Evolutionary conservation across 2,113 vertebrate species (phyloP), one percentile per base, ranked within the genome.

Genomic region (Donacobius atricapilla): DNA sequence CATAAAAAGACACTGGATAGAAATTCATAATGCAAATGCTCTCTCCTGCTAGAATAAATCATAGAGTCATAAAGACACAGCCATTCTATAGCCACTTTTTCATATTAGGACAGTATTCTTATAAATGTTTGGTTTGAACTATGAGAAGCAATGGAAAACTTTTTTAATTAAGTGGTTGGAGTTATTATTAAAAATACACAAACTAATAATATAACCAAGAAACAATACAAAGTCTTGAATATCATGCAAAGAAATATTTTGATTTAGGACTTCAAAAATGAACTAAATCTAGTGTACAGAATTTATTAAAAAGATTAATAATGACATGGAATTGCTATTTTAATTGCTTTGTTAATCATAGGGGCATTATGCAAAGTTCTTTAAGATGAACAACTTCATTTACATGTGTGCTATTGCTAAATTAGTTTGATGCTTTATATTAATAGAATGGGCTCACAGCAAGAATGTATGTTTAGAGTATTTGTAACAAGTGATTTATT

Each of bases 301-400:
- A 93, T 56, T 92, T 93, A 94, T 92, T 84, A 90, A 93, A 97
- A 94, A 90, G 7, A 94, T 94, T 95, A 94, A 73, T 94, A 95
- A 94, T 93, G n/a, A 86, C 95, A 96, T 44, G 30, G 75, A 90
- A 70, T 58, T 94, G 56, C 42, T 94, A 83, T 76, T 93, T 61
- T 96, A 97, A 95, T 96, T 97, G 87, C 83, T 96, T 93, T 95
- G 63, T 56, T 90, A 97, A 96, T 92, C 82, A 80, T 78, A 71
- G 35, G 75, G 83, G 4, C n/a, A 93, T 87, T 85, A 96, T 83
- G 73, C 53, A 96, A 94, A 97, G 28, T 85, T 92, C 77, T 94
- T 64, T 90, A 93, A 97, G 93, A 93, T 69, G 73, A 98, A 83
- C 44, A 94, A 68, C 48, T 79, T 90, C 24, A 95, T 97, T 95